phyloP scores from a whole-genome alignment of 2,888 invertebrate species.

The Tiliacea citrago region DNA sequence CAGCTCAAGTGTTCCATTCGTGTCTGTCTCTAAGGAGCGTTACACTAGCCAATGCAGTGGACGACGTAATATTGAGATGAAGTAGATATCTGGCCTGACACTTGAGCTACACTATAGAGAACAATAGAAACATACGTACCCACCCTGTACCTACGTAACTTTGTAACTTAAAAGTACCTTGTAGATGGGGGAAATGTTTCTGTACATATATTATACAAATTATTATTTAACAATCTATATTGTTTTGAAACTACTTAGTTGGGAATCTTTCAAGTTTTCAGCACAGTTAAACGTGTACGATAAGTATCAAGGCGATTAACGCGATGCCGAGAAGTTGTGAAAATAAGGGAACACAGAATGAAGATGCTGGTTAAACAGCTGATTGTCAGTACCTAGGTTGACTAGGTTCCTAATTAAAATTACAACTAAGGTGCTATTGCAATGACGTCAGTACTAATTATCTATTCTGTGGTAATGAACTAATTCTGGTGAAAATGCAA shows the following conservation, averaged over 20 bases:
- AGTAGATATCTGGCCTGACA: slow-evolving; percentile 56
- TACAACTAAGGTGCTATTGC: not conserved
- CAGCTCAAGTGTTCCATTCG: slow-evolving; percentile 52
- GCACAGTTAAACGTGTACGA: not conserved
- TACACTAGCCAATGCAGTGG: slow-evolving; percentile 51
- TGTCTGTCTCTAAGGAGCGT: slow-evolving; percentile 57
- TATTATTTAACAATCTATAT: not conserved
- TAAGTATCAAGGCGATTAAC: not conserved
- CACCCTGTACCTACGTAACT: not conserved
- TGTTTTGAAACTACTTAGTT: not conserved
- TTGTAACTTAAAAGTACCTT: not conserved
- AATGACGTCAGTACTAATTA: too few species aligned
- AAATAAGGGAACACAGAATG: not conserved
- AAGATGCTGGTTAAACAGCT: not conserved
- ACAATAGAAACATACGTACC: slow-evolving; percentile 29
- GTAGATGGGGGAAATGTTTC: not conserved
- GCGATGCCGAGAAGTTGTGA: slow-evolving; percentile 7
- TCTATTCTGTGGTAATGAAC: too few species aligned
- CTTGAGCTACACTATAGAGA: slow-evolving; percentile 47
- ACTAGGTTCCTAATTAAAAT: too few species aligned
- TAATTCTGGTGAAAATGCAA: not conserved
- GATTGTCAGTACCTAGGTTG: not conserved
- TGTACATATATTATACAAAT: not conserved
- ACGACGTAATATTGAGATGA: slow-evolving; percentile 54
- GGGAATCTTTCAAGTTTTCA: not conserved